Evolutionary conservation across 1,140 invertebrate genomes (phyloP), one percentile per base, ranked within the genome.

Genomic region (Zaprionus capensis): DNA sequence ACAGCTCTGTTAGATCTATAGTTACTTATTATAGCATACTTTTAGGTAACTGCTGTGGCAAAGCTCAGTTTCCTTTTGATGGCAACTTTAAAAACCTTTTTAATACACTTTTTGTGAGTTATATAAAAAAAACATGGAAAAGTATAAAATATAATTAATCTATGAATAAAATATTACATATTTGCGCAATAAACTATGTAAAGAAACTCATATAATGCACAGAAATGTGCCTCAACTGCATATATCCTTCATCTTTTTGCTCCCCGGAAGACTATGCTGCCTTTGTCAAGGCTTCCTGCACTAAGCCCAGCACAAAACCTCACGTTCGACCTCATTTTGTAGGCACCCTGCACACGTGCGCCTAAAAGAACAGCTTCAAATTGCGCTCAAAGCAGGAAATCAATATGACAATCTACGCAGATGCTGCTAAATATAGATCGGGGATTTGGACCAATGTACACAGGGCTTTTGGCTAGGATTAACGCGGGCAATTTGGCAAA

Each of bases 401-500:
- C 46, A 51, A 51, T 51, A 64, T 20, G 34, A 36, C 1, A 17
- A 20, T 53, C 22, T 31, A 51, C 46, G 31, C 9, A 51, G 20
- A 22, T 51, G 46, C 12, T 51, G 46, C 46, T 51, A 51, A 24
- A 51, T 51, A 51, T 51, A 51, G 46, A 51, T 51, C 22, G 46
- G 46, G 11, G 20, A 22, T 51, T 51, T 14, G 46, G 46, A 12
- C 12, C 20, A 22, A 51, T 24, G 46, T 51, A 46, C n/a, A 1
- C 46, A n/a, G 15, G 11, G 46, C 46, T 22, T 44, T 51, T 22
- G 46, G 46, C 46, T 14, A 22, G 46, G 46, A 78, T 79, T 82
- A 79, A 66, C 41, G 53, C 9, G 57, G 49, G 71, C 74, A 71
- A 67, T 72, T 67, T 51, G 20, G 20, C 20, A 51, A 51, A 51